Conservation (phyloP, 2,888 invertebrate species). For the Melanargia galathea region DNA sequence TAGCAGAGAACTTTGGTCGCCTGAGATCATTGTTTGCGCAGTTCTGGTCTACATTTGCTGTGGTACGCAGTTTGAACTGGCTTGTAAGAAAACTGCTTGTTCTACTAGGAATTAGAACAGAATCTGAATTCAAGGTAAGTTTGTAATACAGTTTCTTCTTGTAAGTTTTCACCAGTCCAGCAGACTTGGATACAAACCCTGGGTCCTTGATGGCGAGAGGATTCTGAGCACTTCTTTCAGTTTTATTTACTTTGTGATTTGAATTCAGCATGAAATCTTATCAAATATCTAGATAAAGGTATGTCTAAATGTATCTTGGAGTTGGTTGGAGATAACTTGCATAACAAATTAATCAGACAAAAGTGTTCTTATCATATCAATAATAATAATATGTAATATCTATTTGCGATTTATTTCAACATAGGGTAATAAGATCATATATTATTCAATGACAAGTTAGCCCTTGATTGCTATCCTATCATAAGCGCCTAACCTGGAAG, state of each 20-base stretch:
- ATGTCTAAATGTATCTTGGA: neutral
- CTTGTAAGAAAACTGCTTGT: constrained; percentile 88
- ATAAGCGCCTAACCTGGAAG: too few species aligned
- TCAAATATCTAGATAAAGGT: neutral
- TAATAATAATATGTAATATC: neutral
- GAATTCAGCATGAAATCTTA: neutral
- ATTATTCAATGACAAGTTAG: too few species aligned
- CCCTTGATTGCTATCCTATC: too few species aligned
- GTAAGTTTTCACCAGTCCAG: too few species aligned
- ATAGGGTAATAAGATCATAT: neutral
- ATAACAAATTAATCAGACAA: constrained; percentile 1
- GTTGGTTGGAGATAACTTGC: constrained; percentile 12
- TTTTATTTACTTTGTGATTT: neutral
- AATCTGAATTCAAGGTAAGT: constrained; percentile 78
- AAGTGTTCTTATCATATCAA: constrained; percentile 18
- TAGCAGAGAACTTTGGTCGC: constrained; percentile 96
- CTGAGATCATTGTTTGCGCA: constrained; percentile 92
- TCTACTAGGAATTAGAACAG: constrained; percentile 83
- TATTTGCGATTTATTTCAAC: neutral
- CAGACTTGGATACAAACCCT: neutral
- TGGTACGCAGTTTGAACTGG: constrained; percentile 91
- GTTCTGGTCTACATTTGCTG: constrained; percentile 92
- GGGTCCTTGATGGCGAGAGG: neutral
- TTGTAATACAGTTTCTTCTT: too few species aligned
- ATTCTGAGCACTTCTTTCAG: too few species aligned